Percentiles rank a stretch among this genome's conserved stretches.
These are phyloP conservation scores for Macrotis lagotis DNA, from an alignment of 2,113 vertebrate genomes.

Conservation along the genomic window DNA sequence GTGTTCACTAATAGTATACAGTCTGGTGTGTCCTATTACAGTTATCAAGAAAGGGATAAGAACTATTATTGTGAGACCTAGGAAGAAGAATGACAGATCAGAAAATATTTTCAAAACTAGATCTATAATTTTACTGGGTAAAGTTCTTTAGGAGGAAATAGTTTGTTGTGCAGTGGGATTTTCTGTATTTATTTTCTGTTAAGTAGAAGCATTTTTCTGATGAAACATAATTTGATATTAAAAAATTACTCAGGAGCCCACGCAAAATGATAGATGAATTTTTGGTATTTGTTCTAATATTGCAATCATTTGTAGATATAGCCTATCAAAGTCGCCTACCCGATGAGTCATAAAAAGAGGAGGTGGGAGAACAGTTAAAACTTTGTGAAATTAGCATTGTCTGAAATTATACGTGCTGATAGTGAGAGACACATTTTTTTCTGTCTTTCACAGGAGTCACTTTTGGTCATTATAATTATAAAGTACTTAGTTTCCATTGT, in stretches of 20 bases:
- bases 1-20: conserved; percentile 34
- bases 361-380: background rate
- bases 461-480: background rate
- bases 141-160: background rate
- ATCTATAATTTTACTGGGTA: background rate
- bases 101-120: background rate
- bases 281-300: background rate
- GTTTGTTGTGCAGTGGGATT: background rate
- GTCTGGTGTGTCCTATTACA: conserved; percentile 38
- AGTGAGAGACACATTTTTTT: background rate
- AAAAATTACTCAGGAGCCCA: background rate
- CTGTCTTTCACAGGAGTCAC: background rate
- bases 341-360: background rate
- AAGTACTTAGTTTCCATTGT: background rate
- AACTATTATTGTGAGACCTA: background rate
- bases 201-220: background rate
- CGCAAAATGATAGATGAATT: background rate
- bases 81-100: conserved; percentile 33
- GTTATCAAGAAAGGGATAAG: conserved; percentile 49
- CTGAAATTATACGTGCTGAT: background rate
- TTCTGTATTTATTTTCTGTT: background rate
- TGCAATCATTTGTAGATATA: background rate
- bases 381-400: background rate
- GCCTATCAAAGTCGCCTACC: background rate
- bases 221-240: background rate